Conservation (phyloP, 2,797 vertebrate species). For the Melanotaenia maccullochi region DNA sequence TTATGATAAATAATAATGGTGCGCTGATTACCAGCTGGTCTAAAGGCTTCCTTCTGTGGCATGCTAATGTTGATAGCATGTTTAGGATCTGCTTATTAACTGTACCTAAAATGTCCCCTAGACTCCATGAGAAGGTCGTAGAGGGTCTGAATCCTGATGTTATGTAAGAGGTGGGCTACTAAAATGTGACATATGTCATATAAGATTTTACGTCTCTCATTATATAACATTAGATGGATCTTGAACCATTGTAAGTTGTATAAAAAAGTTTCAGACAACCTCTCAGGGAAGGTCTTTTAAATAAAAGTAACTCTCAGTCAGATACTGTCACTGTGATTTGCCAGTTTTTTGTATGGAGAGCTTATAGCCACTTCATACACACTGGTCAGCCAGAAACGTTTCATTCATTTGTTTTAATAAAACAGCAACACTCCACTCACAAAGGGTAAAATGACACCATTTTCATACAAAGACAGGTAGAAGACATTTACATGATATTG, state of each 20-base stretch:
- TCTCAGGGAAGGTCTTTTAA: background rate
- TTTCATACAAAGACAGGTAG: background rate
- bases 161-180: background rate
- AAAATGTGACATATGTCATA: background rate
- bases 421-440: background rate
- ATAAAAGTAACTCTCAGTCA: background rate
- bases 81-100: background rate
- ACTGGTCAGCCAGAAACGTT: background rate
- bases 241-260: background rate
- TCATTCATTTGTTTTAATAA: background rate
- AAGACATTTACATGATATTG: background rate
- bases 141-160: background rate
- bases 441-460: background rate
- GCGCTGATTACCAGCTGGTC: slow-evolving; percentile 18
- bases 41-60: slow-evolving; percentile 7
- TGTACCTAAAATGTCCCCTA: background rate
- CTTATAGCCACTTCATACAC: background rate
- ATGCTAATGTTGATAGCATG: background rate
- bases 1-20: slow-evolving; percentile 41
- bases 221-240: background rate
- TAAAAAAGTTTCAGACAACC: background rate
- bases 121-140: background rate
- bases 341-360: background rate
- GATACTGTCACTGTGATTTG: background rate
- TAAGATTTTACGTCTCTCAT: background rate